Evolutionary conservation across 2,888 invertebrate species (phyloP), one percentile per base, ranked within the genome.

Genomic region (Oegoconia quadripuncta): DNA sequence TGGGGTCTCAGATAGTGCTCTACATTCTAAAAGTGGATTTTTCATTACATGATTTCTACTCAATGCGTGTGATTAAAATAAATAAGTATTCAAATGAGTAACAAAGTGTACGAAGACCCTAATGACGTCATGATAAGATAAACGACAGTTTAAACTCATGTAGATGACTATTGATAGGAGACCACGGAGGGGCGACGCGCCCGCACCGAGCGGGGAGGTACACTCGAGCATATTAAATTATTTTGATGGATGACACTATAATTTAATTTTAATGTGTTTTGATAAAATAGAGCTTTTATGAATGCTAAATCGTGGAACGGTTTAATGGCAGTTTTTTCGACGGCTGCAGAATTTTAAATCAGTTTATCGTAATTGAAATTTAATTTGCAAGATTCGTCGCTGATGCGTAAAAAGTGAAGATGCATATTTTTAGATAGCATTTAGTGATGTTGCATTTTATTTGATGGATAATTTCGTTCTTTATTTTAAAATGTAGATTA

Each of bases 251-350:
- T 82, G 68, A 67, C 71, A 64, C 71, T 71, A 72, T 81, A 77
- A 84, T 82, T 76, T 75, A 74, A 77, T 76, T 77, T 81, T 83
- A 80, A 83, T 83, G 80, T 81, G 80, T 79, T 83, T 75, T 78
- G 77, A 81, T 81, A 80, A 79, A 83, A 81, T 62, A 65, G 60
- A 55, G 55, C 65, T 59, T 61, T 63, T 58, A 63, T 62, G 57
- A 64, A 64, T 59, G 62, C 64, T 43, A 56, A 68, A 60, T 62
- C 58, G 59, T 47, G 63, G 54, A 54, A 58, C 64, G 52, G 52
- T 58, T 55, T 53, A 50, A 52, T 56, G 51, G 46, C 37, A 22
- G 40, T 50, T 56, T 59, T 58, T 63, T 38, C 35, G 40, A 41
- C 46, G 38, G 44, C 39, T 46, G 50, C 49, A 44, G 34, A 32